Conservation (phyloP, 2,113 vertebrate species). For the Choloepus hoffmanni region DNA sequence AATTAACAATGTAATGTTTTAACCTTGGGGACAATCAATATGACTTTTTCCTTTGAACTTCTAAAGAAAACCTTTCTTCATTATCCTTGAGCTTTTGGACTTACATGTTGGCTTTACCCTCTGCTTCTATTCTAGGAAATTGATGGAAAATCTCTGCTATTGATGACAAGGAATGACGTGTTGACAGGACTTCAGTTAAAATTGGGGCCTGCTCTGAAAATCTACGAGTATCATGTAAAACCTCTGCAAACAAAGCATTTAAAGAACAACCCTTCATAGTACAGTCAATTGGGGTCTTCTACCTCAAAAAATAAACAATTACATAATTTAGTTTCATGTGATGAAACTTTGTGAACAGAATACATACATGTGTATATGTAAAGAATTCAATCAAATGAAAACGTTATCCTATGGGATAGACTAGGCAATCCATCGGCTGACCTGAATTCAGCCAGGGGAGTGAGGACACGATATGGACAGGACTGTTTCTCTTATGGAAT, state of each 20-base stretch:
- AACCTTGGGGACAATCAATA: neutral
- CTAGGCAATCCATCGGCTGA: conserved; percentile 84
- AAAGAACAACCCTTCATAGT: conserved; percentile 95
- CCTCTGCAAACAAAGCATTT: conserved; percentile 97
- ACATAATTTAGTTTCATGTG: conserved; percentile 88
- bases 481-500: conserved; percentile 80
- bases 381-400: conserved; percentile 86
- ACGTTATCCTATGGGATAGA: conserved; percentile 90
- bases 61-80: neutral
- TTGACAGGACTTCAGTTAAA: conserved; percentile 99
- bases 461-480: conserved; percentile 28
- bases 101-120: conserved; percentile 77
- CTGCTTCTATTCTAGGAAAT: conserved; percentile 94
- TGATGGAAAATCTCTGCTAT: conserved; percentile 97
- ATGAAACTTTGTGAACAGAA: conserved; percentile 88
- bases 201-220: conserved; percentile 98
- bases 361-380: conserved; percentile 84
- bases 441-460: conserved; percentile 60
- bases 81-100: conserved; percentile 66
- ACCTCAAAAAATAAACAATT: conserved; percentile 82
- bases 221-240: conserved; percentile 99
- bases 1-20: neutral
- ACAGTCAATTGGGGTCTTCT: conserved; percentile 82
- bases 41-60: conserved; percentile 31
- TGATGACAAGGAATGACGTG: conserved; percentile 99